phyloP scores from a whole-genome alignment of 2,797 vertebrate species.

The Chloroceryle amazona region DNA sequence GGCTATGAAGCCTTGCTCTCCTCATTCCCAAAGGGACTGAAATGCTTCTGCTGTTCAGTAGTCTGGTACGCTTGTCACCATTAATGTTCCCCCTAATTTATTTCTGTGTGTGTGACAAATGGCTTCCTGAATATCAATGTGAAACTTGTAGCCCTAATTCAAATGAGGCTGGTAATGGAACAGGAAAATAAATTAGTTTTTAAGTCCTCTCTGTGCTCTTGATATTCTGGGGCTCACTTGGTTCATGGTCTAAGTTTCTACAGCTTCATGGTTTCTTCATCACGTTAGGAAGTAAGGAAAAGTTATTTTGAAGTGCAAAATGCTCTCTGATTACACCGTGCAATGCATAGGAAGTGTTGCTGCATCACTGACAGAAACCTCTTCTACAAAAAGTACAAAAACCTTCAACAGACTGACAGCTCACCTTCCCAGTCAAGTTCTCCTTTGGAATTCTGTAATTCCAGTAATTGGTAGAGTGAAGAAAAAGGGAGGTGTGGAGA shows the following conservation, averaged over 20 bases:
- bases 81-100: background rate
- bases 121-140: background rate
- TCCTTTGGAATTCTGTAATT: background rate
- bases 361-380: background rate
- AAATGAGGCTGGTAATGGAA: background rate
- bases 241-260: background rate
- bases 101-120: conserved; percentile 27
- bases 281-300: background rate
- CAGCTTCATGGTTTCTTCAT: background rate
- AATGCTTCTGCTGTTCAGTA: background rate
- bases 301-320: background rate
- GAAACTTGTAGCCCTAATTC: background rate
- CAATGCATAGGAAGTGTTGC: background rate
- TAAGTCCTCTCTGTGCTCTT: background rate
- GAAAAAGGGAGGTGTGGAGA: background rate
- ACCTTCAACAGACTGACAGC: accelerated
- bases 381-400: background rate
- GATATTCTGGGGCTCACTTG: background rate
- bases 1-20: background rate
- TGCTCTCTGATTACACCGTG: background rate
- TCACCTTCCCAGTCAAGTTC: background rate
- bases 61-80: background rate
- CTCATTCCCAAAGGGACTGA: background rate
- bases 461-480: background rate
- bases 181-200: background rate